Evolutionary conservation across 2,797 vertebrate genomes (phyloP), one percentile per base, ranked within the genome.

Genomic region (Halcyon smyrnensis): DNA sequence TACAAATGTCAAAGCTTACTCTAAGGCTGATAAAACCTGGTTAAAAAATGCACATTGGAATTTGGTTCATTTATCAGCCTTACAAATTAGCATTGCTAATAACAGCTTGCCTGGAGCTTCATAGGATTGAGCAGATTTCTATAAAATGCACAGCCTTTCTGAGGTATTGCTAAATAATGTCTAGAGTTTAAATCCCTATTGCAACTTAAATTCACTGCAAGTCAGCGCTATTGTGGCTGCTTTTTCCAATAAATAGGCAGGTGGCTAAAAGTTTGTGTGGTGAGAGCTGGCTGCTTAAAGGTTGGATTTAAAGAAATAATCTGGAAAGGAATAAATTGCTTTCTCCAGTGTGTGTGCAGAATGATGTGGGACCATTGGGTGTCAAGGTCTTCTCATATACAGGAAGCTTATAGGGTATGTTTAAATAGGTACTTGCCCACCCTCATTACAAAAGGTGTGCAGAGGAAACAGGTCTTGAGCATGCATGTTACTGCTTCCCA

Each of bases 281-380:
- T 20, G 32, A 51, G 39, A 80, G 13, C 39, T 92, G 54, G n/a
- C 53, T 54, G 32, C 27, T 53, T 30, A 30, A 53, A 53, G 51
- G 27, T 27, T 53, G 51, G 51, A 53, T 53, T 53, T 30, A 28
- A 53, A 63, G 32, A 51, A 50, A 8, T 30, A 27, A 48, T 36
- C 19, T 37, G 14, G 15, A 43, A 54, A 65, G n/a, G 53, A 46
- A 9, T n/a, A 23, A 41, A n/a, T 20, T 24, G 12, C 23, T 23
- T 59, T 69, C 43, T 62, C 28, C 12, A 3, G 12, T 46, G 7
- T 9, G 2, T n/a, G 2, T 56, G 15, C 12, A 67, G 34, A 62
- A 48, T n/a, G 15, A 68, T 57, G 16, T 0, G 1, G 7, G 46
- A 48, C 39, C 2, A 1, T 23, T 37, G 15, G 3, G 15, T 64